phyloP scores from a whole-genome alignment of 2,797 vertebrate species.

The Oceanodroma leucorhoa region DNA sequence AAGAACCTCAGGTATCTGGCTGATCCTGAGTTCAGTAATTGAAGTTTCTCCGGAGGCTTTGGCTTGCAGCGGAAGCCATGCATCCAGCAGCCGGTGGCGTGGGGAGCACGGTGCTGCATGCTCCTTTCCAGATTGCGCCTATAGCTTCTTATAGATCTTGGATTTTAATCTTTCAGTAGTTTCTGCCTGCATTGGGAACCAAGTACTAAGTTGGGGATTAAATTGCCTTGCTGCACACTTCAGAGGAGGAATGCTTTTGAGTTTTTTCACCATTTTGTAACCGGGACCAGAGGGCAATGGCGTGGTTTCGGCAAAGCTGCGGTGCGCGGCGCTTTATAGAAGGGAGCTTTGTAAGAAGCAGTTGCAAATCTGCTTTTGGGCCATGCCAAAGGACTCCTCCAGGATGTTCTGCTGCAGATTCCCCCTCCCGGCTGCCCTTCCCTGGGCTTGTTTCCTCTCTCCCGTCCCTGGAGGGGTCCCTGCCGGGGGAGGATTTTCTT shows the following conservation, averaged over 20 bases:
- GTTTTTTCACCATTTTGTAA: not conserved
- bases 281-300: fast-evolving
- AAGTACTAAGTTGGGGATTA: not conserved
- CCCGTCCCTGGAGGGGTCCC: not conserved
- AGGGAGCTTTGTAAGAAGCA: not conserved
- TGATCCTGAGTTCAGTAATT: not conserved
- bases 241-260: not conserved
- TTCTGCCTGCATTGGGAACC: not conserved
- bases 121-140: not conserved
- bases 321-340: not conserved
- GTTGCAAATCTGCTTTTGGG: not conserved
- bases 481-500: not conserved
- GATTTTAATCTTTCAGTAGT: not conserved
- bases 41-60: not conserved
- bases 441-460: not conserved
- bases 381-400: not conserved
- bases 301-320: not conserved
- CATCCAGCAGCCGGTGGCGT: fast-evolving
- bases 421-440: fast-evolving
- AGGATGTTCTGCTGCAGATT: not conserved
- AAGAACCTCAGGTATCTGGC: not conserved
- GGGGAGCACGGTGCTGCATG: not conserved
- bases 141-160: not conserved
- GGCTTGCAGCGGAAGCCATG: not conserved
- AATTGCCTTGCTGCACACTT: not conserved